Percentiles rank a stretch among this genome's conserved stretches.
Conservation (phyloP, 2,888 invertebrate genomes). For the Steinernema hermaphroditum region DNA sequence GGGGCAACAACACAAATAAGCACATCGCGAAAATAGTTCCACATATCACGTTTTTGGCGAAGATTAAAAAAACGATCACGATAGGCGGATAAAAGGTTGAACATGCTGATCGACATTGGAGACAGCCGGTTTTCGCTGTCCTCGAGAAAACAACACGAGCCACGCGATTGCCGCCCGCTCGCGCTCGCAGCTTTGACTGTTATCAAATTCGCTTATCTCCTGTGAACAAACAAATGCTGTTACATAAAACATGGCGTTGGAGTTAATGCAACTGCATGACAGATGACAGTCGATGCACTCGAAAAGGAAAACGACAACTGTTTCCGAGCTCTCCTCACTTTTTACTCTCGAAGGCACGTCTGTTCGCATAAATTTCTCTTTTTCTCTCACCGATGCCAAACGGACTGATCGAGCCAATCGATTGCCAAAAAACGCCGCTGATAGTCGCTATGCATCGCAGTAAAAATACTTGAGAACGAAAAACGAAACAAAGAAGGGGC, state of each 20-base stretch:
- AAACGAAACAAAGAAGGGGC: slow-evolving; percentile 18
- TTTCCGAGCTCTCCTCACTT: slow-evolving; percentile 1
- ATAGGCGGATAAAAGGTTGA: slow-evolving; percentile 8
- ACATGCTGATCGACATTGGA: neutral
- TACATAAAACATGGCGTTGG: neutral
- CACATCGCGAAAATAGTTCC: neutral
- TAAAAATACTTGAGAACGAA: slow-evolving; percentile 6
- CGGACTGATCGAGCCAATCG: slow-evolving; percentile 26
- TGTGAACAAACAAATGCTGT: slow-evolving; percentile 25
- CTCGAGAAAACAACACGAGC: slow-evolving; percentile 8
- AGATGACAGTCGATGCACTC: neutral
- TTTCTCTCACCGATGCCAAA: slow-evolving; percentile 13
- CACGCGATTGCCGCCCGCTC: slow-evolving; percentile 10
- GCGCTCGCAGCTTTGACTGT: slow-evolving; percentile 6
- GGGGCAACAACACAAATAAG: neutral
- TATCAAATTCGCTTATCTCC: slow-evolving; percentile 21
- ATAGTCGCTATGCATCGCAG: slow-evolving; percentile 22
- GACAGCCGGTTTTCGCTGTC: slow-evolving; percentile 25
- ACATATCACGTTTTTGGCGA: neutral
- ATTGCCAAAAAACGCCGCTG: slow-evolving; percentile 30
- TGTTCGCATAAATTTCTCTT: slow-evolving; percentile 27
- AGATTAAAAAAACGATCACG: slow-evolving; percentile 3
- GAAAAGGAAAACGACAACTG: slow-evolving; percentile 9
- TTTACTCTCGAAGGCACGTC: slow-evolving; percentile 16
- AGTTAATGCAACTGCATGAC: neutral